These are phyloP conservation scores for Heliopora coerulea DNA, from an alignment of 92 coral and sea anemone species.

Conservation along the genomic window DNA sequence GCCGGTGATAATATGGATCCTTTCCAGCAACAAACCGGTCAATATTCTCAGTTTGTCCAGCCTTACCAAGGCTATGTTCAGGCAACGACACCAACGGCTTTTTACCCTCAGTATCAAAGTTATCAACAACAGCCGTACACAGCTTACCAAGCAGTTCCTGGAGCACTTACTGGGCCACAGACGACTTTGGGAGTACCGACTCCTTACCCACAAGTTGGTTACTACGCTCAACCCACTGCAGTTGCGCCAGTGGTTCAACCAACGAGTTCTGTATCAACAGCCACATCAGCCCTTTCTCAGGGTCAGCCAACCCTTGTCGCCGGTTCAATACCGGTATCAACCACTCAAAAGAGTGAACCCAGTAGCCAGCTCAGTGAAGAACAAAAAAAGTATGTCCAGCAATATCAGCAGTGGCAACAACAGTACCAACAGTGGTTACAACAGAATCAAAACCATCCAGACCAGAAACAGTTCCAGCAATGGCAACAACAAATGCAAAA, in stretches of 20 bases:
- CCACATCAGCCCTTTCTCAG: background rate
- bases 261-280: conserved; percentile 24
- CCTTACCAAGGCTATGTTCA: conserved; percentile 71
- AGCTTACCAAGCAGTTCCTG: conserved; percentile 43
- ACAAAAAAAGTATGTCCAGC: conserved; percentile 69
- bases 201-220: conserved; percentile 39
- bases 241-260: conserved; percentile 28
- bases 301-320: background rate
- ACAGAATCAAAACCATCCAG: conserved; percentile 88
- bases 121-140: conserved; percentile 53
- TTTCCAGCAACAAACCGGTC: conserved; percentile 79
- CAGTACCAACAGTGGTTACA: conserved; percentile 90
- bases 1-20: conserved; percentile 64
- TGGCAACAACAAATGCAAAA: conserved; percentile 81
- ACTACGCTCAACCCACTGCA: conserved; percentile 40
- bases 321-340: background rate
- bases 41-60: conserved; percentile 65
- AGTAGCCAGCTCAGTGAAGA: conserved; percentile 50
- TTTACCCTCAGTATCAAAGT: conserved; percentile 49
- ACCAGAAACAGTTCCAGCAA: conserved; percentile 89
- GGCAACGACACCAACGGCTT: conserved; percentile 54
- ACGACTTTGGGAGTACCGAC: conserved; percentile 43
- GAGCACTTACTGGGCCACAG: conserved; percentile 13
- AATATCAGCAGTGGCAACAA: conserved; percentile 81
- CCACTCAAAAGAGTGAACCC: conserved; percentile 27